These are phyloP conservation scores for Dugesia japonica DNA, from an alignment of 2,888 invertebrate genomes.

Conservation along the genomic window DNA sequence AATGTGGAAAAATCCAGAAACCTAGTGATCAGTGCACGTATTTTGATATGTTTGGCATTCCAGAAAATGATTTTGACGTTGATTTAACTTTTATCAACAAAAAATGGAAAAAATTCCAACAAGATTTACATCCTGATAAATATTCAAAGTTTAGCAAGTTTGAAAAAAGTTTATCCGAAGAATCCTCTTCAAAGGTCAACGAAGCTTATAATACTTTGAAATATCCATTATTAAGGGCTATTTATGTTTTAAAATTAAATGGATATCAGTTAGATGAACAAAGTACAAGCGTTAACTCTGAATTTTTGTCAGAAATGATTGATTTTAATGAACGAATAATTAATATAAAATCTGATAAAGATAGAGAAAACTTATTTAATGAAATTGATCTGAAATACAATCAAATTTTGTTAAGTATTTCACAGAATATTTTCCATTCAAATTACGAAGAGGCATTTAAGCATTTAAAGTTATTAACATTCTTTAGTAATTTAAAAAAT, in stretches of 20 bases:
- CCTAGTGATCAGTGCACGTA: neutral
- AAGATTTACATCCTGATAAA: constrained; percentile 4
- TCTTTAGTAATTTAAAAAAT: neutral
- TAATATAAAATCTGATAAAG: neutral
- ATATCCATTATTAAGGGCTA: neutral
- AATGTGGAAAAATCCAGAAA: neutral
- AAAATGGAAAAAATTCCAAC: neutral
- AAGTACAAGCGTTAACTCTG: neutral
- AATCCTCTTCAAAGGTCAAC: neutral
- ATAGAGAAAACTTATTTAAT: neutral
- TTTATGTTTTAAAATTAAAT: neutral
- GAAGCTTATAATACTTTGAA: neutral
- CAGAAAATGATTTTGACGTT: neutral
- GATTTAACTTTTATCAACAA: neutral
- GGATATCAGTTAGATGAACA: neutral
- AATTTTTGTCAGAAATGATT: neutral
- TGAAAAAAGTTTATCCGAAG: neutral
- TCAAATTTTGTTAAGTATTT: neutral
- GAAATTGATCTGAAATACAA: neutral
- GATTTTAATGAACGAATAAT: neutral
- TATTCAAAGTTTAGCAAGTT: neutral
- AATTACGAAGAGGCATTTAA: neutral
- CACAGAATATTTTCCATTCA: neutral
- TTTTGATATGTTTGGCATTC: neutral
- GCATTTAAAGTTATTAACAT: neutral